Base-by-base conservation (phyloP, 1,140 invertebrate genomes). In the Drosophila pandora region DNA sequence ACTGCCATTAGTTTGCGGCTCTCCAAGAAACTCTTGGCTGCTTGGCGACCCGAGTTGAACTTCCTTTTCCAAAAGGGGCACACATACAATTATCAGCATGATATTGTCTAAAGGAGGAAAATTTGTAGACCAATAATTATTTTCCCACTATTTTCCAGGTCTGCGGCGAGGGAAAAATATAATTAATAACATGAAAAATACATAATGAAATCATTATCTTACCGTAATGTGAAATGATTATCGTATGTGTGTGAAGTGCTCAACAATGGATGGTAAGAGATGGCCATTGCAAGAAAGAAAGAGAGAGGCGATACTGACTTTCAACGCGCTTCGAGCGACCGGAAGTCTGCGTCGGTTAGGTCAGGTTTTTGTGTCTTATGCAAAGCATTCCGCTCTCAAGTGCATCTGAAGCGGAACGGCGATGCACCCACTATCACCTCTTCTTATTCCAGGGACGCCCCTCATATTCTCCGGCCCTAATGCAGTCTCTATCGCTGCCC, bases 171-270 rank as follows among this genome's bases (percentile, higher is more conserved):
- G 41, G 10, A 28, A 57, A n/a, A 81, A 74, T 68, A 87, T 87
- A 88, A 87, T 87, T 87, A 87, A 88, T 87, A 87, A 87, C 82
- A 87, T 82, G 82, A 82, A 87, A 85, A 87, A 87, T 88, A 87
- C 83, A 87, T 88, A 87, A 87, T 87, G 79, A 88, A 88, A 82
- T 88, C 80, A 87, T 87, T 87, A 87, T 87, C 82, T 87, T 78
- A 71, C 83, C 83, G 82, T 87, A 87, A 87, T 87, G 82, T 81
- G 82, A 79, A 82, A 82, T 87, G 82, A 87, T 87, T 87, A 87
- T 80, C 81, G 81, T 58, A 58, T 71, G 82, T 85, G 83, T 85
- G 82, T 85, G 82, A 85, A 85, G 78, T 71, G 77, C 53, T 12
- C 67, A 64, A 87, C 82, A 87, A 87, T 87, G 83, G 83, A 10